A percentile compares a stretch with the other conserved stretches of the same genome.
Conservation (phyloP, 2,888 invertebrate genomes). For the Gymnoscelis rufifasciata region DNA sequence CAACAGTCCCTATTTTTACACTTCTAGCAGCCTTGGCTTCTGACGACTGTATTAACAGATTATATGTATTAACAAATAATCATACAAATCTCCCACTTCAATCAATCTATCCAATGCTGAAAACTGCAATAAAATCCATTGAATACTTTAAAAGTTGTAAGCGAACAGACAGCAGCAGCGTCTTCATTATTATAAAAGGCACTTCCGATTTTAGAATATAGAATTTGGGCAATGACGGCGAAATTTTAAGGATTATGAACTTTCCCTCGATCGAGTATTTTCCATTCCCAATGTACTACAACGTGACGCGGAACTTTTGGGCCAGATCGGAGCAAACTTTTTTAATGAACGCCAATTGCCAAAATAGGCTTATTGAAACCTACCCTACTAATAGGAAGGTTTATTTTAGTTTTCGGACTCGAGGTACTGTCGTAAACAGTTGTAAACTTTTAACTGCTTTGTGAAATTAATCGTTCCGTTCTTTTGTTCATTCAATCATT, state of each 20-base stretch:
- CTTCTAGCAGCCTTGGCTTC: no score
- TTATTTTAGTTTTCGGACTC: slow-evolving; percentile 9
- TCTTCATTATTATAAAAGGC: no score
- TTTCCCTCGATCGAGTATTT: neutral
- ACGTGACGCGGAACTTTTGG: slow-evolving; percentile 3
- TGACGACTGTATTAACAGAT: no score
- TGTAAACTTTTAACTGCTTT: slow-evolving; percentile 19
- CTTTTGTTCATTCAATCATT: slow-evolving; percentile 15
- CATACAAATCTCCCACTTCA: no score
- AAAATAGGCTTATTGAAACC: slow-evolving; percentile 20
- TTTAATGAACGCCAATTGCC: slow-evolving; percentile 23
- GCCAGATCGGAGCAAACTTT: slow-evolving; percentile 16
- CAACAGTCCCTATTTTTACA: no score
- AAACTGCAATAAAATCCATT: no score
- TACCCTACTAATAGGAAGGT: slow-evolving; percentile 9
- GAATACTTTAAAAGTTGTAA: no score
- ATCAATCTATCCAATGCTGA: no score
- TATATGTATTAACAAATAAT: no score
- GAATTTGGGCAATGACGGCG: neutral
- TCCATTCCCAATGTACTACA: neutral
- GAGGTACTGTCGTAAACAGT: slow-evolving; percentile 1
- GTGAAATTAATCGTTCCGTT: slow-evolving; percentile 12
- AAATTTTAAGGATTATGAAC: neutral
- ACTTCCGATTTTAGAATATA: no score
- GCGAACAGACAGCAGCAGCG: no score